Evolutionary conservation across 2,888 invertebrate species (phyloP).

Genomic region (Nipponacmea schrenckii): DNA sequence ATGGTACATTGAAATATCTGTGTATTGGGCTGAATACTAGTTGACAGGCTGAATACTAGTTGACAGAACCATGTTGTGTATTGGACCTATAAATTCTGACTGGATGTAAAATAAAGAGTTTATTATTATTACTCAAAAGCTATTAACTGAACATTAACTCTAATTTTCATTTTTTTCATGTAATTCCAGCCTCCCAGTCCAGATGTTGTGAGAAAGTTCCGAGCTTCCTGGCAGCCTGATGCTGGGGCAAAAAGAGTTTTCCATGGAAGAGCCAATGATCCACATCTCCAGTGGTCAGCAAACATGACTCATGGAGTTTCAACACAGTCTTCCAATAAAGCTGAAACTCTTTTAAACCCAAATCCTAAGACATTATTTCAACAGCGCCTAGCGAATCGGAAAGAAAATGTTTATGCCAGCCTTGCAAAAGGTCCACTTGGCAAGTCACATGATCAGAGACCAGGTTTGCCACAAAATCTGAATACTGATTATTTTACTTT

Average conservation of each 20-base stretch:
- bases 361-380: constrained; percentile 59
- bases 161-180: constrained; percentile 1
- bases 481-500: constrained; percentile 55
- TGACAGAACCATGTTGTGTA: too few species aligned
- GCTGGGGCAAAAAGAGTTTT: constrained; percentile 62
- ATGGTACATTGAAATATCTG: too few species aligned
- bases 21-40: too few species aligned
- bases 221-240: constrained; percentile 60
- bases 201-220: constrained; percentile 59
- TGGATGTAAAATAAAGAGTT: too few species aligned
- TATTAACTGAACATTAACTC: too few species aligned
- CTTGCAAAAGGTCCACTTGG: constrained; percentile 60
- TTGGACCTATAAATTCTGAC: too few species aligned
- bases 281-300: constrained; percentile 61
- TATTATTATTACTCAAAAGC: too few species aligned
- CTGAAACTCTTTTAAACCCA: constrained; percentile 61
- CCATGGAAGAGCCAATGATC: constrained; percentile 65
- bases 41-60: too few species aligned
- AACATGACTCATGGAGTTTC: constrained; percentile 64
- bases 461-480: constrained; percentile 52
- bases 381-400: constrained; percentile 53
- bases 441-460: constrained; percentile 53
- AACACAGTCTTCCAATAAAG: constrained; percentile 51
- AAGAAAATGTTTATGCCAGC: constrained; percentile 58
- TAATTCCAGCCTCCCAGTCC: constrained; percentile 59